Evolutionary conservation across 2,797 vertebrate species (phyloP).

Genomic region (Thunnus albacares): DNA sequence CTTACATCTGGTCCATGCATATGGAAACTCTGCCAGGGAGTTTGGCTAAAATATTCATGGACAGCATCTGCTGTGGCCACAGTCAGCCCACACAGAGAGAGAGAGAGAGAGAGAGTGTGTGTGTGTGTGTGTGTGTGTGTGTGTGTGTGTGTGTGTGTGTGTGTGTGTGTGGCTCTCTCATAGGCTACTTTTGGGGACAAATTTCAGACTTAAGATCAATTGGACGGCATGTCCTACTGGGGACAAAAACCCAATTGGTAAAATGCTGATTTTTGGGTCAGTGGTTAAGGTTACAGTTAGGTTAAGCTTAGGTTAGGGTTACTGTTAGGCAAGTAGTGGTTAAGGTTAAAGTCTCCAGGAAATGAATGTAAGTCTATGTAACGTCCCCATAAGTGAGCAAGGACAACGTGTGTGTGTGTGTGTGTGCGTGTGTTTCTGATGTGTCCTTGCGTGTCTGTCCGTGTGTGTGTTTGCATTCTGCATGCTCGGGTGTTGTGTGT

Average conservation of each 20-base stretch:
- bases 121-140: slow-evolving; percentile 38
- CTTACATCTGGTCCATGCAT: slow-evolving; percentile 89
- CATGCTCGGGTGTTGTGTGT: slow-evolving; percentile 47
- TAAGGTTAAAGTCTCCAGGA: no score
- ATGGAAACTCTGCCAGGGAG: slow-evolving; percentile 84
- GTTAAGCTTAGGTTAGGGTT: no score
- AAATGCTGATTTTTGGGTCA: no score
- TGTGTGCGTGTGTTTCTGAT: slow-evolving; percentile 21
- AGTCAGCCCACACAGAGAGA: slow-evolving; percentile 77
- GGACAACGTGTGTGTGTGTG: slow-evolving; percentile 24
- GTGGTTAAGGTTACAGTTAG: no score
- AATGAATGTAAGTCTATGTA: no score
- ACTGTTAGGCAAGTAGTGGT: no score
- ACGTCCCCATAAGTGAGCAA: no score
- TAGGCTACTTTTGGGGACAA: no score
- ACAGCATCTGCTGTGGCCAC: slow-evolving; percentile 85
- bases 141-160: slow-evolving; percentile 31
- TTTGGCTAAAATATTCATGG: slow-evolving; percentile 88
- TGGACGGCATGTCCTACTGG: no score
- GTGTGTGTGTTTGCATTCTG: slow-evolving; percentile 42
- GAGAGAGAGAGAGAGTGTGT: no score
- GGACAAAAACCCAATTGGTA: no score
- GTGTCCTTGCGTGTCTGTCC: slow-evolving; percentile 30
- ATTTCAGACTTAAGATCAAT: no score
- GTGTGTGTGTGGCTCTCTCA: slow-evolving; percentile 13